Percentiles rank a stretch among this genome's conserved stretches.
phyloP scores from a whole-genome alignment of 2,888 invertebrate genomes.

The Phortica magna region DNA sequence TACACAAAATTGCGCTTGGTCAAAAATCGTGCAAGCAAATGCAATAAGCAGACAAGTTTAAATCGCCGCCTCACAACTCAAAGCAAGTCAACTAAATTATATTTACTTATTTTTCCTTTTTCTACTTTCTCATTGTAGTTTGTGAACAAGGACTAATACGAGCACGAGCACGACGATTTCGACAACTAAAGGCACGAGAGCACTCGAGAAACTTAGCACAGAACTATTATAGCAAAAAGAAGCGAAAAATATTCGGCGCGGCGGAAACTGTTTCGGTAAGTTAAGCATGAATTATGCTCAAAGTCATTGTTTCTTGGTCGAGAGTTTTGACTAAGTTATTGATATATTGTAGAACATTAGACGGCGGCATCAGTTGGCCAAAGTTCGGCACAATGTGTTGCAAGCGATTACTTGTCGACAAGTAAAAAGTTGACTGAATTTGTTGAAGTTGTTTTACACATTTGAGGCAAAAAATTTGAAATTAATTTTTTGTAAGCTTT shows the following conservation, averaged over 20 bases:
- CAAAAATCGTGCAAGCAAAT: slow-evolving; percentile 9
- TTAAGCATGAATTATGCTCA: slow-evolving; percentile 68
- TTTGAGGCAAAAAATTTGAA: too few relatives aligned
- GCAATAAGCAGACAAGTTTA: slow-evolving; percentile 15
- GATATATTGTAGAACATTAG: slow-evolving; percentile 51
- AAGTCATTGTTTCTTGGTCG: slow-evolving; percentile 27
- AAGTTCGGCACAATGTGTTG: neutral
- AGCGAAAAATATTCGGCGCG: neutral
- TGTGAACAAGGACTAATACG: slow-evolving; percentile 13
- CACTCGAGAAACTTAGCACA: slow-evolving; percentile 9
- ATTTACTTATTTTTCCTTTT: slow-evolving; percentile 53
- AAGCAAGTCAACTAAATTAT: slow-evolving; percentile 29
- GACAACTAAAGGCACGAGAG: neutral
- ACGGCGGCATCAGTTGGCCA: neutral
- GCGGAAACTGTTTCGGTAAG: slow-evolving; percentile 66
- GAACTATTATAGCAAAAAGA: neutral
- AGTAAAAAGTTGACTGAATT: too few relatives aligned
- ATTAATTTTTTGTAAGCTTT: too few relatives aligned
- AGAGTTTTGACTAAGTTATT: slow-evolving; percentile 66
- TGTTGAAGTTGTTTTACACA: too few relatives aligned
- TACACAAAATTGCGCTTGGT: slow-evolving; percentile 4
- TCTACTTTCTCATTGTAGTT: slow-evolving; percentile 56
- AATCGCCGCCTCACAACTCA: neutral
- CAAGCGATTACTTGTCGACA: neutral
- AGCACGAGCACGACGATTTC: neutral